Percentiles rank a stretch among this genome's conserved stretches.
Conservation (phyloP, 2,113 vertebrate species). For the Cryptotis parvus region DNA sequence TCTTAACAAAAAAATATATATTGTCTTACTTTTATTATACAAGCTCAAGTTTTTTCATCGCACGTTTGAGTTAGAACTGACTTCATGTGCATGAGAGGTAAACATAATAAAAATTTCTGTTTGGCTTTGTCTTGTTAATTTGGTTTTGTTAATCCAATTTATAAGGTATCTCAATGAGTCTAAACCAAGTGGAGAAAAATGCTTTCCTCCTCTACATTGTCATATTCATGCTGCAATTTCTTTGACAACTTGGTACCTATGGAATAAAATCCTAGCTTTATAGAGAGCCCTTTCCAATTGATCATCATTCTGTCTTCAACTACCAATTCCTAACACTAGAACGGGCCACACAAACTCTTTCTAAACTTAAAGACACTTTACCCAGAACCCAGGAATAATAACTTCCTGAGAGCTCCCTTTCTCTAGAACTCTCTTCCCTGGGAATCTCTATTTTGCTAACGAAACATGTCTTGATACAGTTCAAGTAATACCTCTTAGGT, state of each 20-base stretch:
- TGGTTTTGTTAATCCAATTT: background rate
- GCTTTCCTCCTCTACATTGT: background rate
- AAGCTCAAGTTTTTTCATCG: background rate
- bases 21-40: background rate
- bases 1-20: background rate
- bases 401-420: background rate
- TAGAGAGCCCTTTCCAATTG: background rate
- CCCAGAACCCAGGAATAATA: background rate
- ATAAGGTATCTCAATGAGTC: background rate
- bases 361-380: background rate
- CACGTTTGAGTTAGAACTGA: background rate
- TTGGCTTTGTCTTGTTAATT: background rate
- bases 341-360: background rate
- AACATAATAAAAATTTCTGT: background rate
- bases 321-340: background rate
- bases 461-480: background rate
- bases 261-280: background rate
- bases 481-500: background rate
- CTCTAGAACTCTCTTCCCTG: background rate
- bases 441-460: background rate
- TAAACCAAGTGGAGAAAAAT: background rate
- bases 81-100: background rate
- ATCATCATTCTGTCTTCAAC: background rate
- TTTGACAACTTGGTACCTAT: background rate
- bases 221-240: background rate